A percentile compares a stretch with the other conserved stretches of the same genome.
phyloP scores from a whole-genome alignment of 2,797 vertebrate genomes.

The Myotis myotis region DNA sequence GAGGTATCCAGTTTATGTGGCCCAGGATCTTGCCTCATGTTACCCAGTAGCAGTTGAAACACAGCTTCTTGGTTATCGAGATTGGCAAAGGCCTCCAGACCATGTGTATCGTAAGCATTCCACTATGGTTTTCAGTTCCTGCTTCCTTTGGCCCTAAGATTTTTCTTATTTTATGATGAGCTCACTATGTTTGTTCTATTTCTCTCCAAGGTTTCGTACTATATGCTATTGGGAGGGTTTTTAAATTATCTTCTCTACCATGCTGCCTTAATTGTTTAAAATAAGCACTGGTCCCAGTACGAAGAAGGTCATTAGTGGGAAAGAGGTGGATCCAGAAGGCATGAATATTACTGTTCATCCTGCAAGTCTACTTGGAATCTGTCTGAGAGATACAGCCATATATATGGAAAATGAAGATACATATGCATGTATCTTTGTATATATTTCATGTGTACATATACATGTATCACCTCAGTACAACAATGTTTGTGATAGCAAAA shows the following conservation, averaged over 20 bases:
- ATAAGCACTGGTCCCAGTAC: background rate
- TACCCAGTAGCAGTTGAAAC: background rate
- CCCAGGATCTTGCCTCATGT: background rate
- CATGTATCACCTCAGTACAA: background rate
- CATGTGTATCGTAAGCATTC: background rate
- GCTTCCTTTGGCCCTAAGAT: background rate
- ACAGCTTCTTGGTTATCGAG: background rate
- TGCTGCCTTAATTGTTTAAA: conserved; percentile 36
- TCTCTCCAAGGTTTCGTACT: background rate
- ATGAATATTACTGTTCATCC: background rate
- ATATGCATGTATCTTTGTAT: too few relatives aligned
- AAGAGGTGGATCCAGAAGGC: background rate
- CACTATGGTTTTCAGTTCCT: conserved; percentile 13
- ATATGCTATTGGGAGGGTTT: background rate
- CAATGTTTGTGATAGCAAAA: background rate
- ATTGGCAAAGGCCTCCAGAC: background rate
- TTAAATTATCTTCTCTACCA: background rate
- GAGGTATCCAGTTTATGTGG: background rate
- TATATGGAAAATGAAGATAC: background rate
- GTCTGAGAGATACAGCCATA: background rate
- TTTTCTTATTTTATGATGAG: conserved; percentile 1
- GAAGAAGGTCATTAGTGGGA: background rate
- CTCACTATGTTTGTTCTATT: background rate
- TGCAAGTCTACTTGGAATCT: background rate
- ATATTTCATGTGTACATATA: too few relatives aligned